Percentiles rank a stretch among this genome's conserved stretches.
Evolutionary conservation across 2,888 invertebrate genomes (phyloP).

Genomic region (Pomacea canaliculata): DNA sequence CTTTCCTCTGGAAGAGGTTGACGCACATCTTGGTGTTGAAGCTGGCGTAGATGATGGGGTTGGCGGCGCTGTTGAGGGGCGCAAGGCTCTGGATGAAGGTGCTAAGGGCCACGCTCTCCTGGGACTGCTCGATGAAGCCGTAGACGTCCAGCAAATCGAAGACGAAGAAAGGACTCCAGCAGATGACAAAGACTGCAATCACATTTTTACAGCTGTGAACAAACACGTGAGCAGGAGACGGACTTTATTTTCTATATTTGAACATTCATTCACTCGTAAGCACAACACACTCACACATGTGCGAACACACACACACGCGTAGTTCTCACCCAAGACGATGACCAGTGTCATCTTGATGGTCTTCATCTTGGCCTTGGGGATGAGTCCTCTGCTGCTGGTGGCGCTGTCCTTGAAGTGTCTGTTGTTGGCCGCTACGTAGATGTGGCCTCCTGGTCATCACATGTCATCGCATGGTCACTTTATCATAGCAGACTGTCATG

Average conservation of each 20-base stretch:
- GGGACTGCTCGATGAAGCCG: conserved; percentile 33
- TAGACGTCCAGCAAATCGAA: conserved; percentile 51
- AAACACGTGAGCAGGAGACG: too few relatives aligned
- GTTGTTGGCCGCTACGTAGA: conserved; percentile 36
- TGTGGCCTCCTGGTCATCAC: conserved; percentile 29
- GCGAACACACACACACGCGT: too few relatives aligned
- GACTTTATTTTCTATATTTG: too few relatives aligned
- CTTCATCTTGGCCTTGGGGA: conserved; percentile 95
- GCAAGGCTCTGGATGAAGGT: conserved; percentile 93
- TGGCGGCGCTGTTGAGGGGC: conserved; percentile 92
- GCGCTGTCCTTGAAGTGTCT: conserved; percentile 35
- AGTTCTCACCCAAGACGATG: conserved; percentile 84
- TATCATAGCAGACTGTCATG: too few relatives aligned
- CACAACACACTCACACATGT: too few relatives aligned
- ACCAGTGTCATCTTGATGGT: conserved; percentile 98
- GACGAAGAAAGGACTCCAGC: conserved; percentile 58
- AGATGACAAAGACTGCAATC: conserved; percentile 50
- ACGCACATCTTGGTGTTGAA: conserved; percentile 90
- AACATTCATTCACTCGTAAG: too few relatives aligned
- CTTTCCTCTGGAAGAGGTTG: conserved; percentile 68
- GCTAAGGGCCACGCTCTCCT: conserved; percentile 77
- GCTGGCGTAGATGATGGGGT: conserved; percentile 92
- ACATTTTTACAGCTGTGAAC: too few relatives aligned
- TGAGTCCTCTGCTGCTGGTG: conserved; percentile 91
- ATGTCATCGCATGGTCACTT: not conserved